Base-by-base conservation (phyloP, 1,140 invertebrate genomes). In the Scaptomyza graminum region DNA sequence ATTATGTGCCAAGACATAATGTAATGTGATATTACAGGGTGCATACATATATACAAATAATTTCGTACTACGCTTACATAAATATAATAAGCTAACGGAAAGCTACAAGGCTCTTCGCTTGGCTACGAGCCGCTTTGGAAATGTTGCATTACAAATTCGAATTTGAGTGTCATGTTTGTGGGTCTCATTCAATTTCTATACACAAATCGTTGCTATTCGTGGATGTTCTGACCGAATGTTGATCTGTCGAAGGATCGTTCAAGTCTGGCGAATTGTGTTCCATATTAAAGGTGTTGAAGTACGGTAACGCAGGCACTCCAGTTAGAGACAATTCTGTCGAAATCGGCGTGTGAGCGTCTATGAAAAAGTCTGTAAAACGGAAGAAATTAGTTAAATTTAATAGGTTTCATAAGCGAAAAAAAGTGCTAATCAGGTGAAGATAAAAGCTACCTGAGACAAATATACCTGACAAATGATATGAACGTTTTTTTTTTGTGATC, bases 291-390 rank as follows among this genome's bases (percentile, higher is more conserved):
- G 52, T 66, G 52, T 56, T 39, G 22, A 66, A 71, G 16, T 39
- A 65, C 16, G 52, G 44, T 34, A 34, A 50, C 25, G 50, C 51
- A 37, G 46, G 34, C 49, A 15, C 28, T 12, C 15, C 16, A 6
- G 15, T 8, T 28, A 59, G 44, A 5, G 49, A 11, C 28, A 15
- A 16, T 15, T 56, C 44, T n/a, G 13, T 64, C 13, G 68, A 46
- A 15, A 59, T 61, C 6, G 83, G 79, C 37, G 84, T 74, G 34
- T 79, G 84, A 11, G 69, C 73, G 41, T 88, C 79, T 52, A 88
- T 89, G 50, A 88, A 83, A 44, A 84, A 88, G 52, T 88, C 84
- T 89, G 44, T 6, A 39, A 60, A 22, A 25, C 3, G 47, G 7
- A 1, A 34, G 15, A 13, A 47, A 34, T 37, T n/a, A 13, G 2